Evolutionary conservation across 2,797 vertebrate species (phyloP), one percentile per base, ranked within the genome.

Genomic region (Yasuhikotakia modesta): DNA sequence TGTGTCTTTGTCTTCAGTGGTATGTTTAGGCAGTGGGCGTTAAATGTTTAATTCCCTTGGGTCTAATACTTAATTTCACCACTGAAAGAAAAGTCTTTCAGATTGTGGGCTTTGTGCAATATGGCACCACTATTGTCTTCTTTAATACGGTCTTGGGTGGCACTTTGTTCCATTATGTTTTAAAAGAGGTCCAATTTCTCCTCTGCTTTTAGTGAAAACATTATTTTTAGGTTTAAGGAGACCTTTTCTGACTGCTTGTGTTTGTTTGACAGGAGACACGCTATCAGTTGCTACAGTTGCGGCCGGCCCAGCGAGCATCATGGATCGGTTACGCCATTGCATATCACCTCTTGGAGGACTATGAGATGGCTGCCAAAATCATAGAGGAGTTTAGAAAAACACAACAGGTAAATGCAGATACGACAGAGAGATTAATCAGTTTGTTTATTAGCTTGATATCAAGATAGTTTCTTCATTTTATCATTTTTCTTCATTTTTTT

Each of bases 271-370:
- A 99, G 97, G 98, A 99, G 95, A 99, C 98, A 55, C 92, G 98
- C 68, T 99, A 99, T 86, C 98, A 99, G 79, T 92, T 99, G 86
- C 88, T 99, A 84, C 98, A 99, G 87, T 94, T 99, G 80, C 94
- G 97, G 83, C 98, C 98, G n/a, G 98, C 96, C 5, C 98, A 99
- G 89, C 93, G 98, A 81, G 98, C 97, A 2, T 99, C 97, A 0
- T 99, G 98, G 97, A 99, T 99, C 66, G 97, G 98, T 82, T 99
- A 99, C 80, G 98, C 98, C 85, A 98, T 99, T 65, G 98, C 98
- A 73, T 99, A 99, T 85, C 98, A 99, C 89, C 95, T 99, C 79
- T 88, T 99, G 87, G 96, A 98, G 89, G 98, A 99, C 89, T 98
- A 98, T 57, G 97, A 99, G 91, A 99, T 99, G 98, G 98, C 98